Evolutionary conservation across 35 echinoderm and acorn worm genomes (phyloP).

Genomic region (Eucidaris tribuloides): DNA sequence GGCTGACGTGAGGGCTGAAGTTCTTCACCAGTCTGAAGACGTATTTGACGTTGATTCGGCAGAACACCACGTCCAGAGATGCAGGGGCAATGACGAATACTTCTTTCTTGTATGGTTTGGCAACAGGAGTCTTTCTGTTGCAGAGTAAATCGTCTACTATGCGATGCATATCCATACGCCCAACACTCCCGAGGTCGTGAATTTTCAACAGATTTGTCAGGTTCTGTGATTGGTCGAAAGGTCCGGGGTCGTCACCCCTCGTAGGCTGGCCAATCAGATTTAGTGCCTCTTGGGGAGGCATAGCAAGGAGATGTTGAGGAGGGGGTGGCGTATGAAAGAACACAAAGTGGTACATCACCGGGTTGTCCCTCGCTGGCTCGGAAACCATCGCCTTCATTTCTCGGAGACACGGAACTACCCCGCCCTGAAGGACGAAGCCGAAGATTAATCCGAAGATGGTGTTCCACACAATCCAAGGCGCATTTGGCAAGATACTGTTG

Average conservation of each 20-base stretch:
- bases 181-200: conserved; percentile 69
- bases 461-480: conserved; percentile 91
- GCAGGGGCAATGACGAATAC: conserved; percentile 73
- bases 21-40: conserved; percentile 57
- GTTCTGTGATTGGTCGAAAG: background rate
- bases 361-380: conserved; percentile 1
- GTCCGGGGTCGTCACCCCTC: background rate
- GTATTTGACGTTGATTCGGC: conserved; percentile 67
- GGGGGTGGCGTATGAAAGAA: conserved; percentile 95
- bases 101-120: conserved; percentile 28
- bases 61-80: conserved; percentile 62
- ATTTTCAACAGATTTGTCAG: too few species aligned
- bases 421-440: conserved; percentile 83
- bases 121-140: background rate
- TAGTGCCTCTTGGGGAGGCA: background rate
- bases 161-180: conserved; percentile 39
- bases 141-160: conserved; percentile 55
- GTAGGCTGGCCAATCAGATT: background rate
- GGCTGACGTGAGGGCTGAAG: conserved; percentile 73
- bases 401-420: conserved; percentile 55
- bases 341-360: conserved; percentile 67
- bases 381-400: conserved; percentile 43
- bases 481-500: conserved; percentile 46
- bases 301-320: conserved; percentile 70
- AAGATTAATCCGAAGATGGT: conserved; percentile 71